Base-by-base conservation (phyloP, 2,797 vertebrate genomes). In the Phalloptychus januarius region DNA sequence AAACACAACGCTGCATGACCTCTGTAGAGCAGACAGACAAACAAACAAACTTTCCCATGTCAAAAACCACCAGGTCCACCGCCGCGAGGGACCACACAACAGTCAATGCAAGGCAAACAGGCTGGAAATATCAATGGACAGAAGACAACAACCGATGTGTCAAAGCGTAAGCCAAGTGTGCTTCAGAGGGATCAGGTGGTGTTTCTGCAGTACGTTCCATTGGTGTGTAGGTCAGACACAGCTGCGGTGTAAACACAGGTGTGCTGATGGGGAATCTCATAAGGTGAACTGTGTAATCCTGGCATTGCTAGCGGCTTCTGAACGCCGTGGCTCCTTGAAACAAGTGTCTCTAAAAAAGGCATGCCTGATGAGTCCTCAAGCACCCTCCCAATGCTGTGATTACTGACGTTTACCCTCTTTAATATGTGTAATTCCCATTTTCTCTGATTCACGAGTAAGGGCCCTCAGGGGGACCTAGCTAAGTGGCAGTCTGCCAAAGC, bases 391-490 rank as follows among this genome's bases (percentile, higher is more conserved):
- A 88, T 74, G 91, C 92, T 92, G 93, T 95, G 94, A 96, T 96
- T 96, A 95, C 94, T 91, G 94, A 93, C 92, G 93, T 95, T 96
- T 95, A 96, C 92, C 95, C 95, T 94, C 94, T 96, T 95, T 95
- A 95, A 96, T 96, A 95, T 95, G 94, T 95, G 95, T 95, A 96
- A 96, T 95, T 96, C 95, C 94, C 93, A 94, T 95, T 96, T 95
- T 95, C 94, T 94, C 92, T 94, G 95, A 96, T 95, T 96, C 92
- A 92, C 91, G 91, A 93, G 93, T 94, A 92, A 94, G 94, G 92
- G 92, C 92, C 95, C 94, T 94, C 93, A 77, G 90, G 95, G 73
- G 93, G 93, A 92, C 86, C 79, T 74, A 85, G 85, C 85, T 92
- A 91, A 87, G 92, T 96, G 96, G 95, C 95, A 92, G 94, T 79